Evolutionary conservation across 2,797 vertebrate genomes (phyloP).

Genomic region (Salmo trutta): DNA sequence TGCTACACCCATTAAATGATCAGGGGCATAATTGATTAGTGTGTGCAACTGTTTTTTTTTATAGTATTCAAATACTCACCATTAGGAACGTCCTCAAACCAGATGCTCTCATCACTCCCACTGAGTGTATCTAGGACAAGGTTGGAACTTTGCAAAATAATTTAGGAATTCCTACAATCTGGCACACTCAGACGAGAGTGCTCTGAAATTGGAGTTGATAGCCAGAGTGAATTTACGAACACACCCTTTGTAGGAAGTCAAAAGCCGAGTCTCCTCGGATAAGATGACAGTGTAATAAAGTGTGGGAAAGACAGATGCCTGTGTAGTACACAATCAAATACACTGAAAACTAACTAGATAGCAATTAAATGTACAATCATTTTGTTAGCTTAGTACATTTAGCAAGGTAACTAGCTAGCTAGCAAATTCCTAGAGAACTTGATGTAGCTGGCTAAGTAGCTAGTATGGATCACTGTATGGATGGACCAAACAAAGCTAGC

Average conservation of each 20-base stretch:
- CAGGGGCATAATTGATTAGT: too few relatives aligned
- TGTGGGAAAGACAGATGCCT: background rate
- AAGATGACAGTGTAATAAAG: background rate
- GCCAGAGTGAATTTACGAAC: too few relatives aligned
- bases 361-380: background rate
- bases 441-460: background rate
- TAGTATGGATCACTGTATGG: too few relatives aligned
- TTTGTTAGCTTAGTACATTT: background rate
- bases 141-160: background rate
- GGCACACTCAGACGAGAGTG: too few relatives aligned
- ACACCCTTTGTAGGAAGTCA: background rate
- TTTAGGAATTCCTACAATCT: background rate
- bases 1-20: too few relatives aligned
- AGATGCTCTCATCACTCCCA: background rate
- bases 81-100: background rate
- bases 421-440: background rate
- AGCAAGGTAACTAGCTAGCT: background rate
- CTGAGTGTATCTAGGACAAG: background rate
- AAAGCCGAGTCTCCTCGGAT: background rate
- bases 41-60: too few relatives aligned
- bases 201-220: too few relatives aligned
- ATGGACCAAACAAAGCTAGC: background rate
- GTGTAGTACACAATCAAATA: background rate
- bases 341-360: too few relatives aligned
- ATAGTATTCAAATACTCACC: background rate